Evolutionary conservation across 2,888 invertebrate genomes (phyloP).

Genomic region (Syrphus vitripennis): DNA sequence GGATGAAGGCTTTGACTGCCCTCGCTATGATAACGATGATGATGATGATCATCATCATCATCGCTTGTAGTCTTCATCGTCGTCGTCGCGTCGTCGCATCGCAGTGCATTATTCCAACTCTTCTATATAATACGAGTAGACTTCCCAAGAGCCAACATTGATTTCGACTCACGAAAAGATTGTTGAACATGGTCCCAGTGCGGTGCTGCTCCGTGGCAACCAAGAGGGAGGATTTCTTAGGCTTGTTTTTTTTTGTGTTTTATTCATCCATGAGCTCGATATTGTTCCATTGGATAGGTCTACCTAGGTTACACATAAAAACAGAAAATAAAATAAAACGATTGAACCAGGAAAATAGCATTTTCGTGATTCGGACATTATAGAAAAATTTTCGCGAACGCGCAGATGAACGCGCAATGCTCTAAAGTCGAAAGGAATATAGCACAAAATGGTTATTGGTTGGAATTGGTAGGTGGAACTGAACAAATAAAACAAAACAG

Average conservation of each 20-base stretch:
- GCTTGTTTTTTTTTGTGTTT: slow-evolving; percentile 2
- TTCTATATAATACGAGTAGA: no score
- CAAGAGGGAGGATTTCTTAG: slow-evolving; percentile 22
- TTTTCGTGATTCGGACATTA: slow-evolving; percentile 71
- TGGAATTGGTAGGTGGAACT: slow-evolving; percentile 50
- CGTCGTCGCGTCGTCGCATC: slow-evolving; percentile 21
- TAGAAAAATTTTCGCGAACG: slow-evolving; percentile 65
- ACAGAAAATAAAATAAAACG: slow-evolving; percentile 45
- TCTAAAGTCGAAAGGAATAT: slow-evolving; percentile 41
- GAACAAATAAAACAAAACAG: not conserved
- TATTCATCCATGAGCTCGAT: not conserved
- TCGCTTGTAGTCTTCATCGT: slow-evolving; percentile 21
- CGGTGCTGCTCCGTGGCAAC: not conserved
- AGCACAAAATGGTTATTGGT: slow-evolving; percentile 33
- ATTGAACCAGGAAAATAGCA: slow-evolving; percentile 67
- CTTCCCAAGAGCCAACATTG: slow-evolving; percentile 50
- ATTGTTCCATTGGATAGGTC: slow-evolving; percentile 22
- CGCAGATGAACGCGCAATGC: slow-evolving; percentile 16
- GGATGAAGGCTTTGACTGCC: slow-evolving; percentile 11
- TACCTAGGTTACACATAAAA: slow-evolving; percentile 37
- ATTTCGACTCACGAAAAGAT: slow-evolving; percentile 71
- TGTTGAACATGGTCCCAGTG: slow-evolving; percentile 62
- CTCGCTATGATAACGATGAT: slow-evolving; percentile 32
- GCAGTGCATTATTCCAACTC: slow-evolving; percentile 25
- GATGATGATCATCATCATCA: slow-evolving; percentile 39